Evolutionary conservation across 2,888 invertebrate species (phyloP).

Genomic region (Therioaphis trifolii): DNA sequence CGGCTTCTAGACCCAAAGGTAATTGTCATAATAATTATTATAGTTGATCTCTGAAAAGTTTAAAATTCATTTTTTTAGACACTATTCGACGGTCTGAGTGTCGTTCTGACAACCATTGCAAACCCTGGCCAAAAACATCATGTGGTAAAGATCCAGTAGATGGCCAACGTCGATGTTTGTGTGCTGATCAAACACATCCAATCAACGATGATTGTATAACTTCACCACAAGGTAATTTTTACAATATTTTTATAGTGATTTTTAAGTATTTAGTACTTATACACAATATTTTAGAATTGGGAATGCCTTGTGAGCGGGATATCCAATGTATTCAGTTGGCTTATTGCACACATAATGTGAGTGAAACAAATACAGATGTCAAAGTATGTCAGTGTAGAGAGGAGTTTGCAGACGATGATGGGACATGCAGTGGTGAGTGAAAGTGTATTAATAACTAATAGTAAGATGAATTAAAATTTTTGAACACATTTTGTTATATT

Average conservation of each 20-base stretch:
- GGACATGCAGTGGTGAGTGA: conserved; percentile 74
- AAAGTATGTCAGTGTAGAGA: conserved; percentile 76
- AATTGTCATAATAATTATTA: too few species aligned
- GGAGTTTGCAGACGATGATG: conserved; percentile 75
- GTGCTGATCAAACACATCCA: conserved; percentile 78
- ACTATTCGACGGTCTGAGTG: not conserved
- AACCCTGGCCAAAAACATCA: conserved; percentile 36
- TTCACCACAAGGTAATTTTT: conserved; percentile 73
- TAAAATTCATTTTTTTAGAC: conserved; percentile 17
- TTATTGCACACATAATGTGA: not conserved
- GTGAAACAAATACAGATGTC: conserved; percentile 65
- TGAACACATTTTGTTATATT: conserved; percentile 12
- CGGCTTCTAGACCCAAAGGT: conserved; percentile 53
- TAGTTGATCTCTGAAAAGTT: not conserved
- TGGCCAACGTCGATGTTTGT: conserved; percentile 75
- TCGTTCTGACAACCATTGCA: conserved; percentile 23
- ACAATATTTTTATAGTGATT: not conserved
- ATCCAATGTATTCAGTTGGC: conserved; percentile 58
- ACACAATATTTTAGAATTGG: conserved; percentile 31
- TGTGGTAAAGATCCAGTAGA: conserved; percentile 68
- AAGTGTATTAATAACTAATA: not conserved
- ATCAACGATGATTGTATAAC: conserved; percentile 76
- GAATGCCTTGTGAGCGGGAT: conserved; percentile 49
- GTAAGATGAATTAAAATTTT: too few species aligned
- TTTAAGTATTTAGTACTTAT: not conserved